Conservation (phyloP, 2,888 invertebrate genomes). For the Aspidapion aeneum region DNA sequence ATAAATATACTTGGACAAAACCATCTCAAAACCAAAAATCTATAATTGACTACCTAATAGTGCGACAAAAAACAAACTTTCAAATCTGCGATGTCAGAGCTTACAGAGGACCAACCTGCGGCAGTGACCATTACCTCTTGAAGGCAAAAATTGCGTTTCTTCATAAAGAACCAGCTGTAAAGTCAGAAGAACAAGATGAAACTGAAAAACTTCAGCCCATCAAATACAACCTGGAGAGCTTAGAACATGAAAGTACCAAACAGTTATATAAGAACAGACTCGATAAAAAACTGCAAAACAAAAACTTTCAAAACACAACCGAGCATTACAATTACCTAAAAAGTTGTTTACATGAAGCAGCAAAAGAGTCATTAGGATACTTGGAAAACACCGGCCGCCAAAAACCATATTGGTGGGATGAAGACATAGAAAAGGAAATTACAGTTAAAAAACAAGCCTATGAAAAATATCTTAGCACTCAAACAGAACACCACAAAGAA, state of each 20-base stretch:
- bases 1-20: constrained; percentile 15
- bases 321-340: neutral
- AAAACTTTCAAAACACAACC: too few relatives aligned
- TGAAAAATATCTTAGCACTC: neutral
- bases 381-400: neutral
- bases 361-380: neutral
- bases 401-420: neutral
- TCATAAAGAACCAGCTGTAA: neutral
- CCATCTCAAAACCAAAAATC: constrained; percentile 16
- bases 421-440: neutral
- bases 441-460: neutral
- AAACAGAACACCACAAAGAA: constrained; percentile 5
- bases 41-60: constrained; percentile 17
- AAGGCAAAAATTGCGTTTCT: constrained; percentile 4
- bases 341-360: neutral
- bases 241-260: neutral
- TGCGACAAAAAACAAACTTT: constrained; percentile 7
- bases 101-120: constrained; percentile 10
- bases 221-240: neutral
- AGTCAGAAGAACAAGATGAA: neutral
- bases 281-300: neutral
- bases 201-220: neutral
- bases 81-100: constrained; percentile 13
- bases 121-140: constrained; percentile 7
- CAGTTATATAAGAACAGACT: too few relatives aligned